phyloP scores from a whole-genome alignment of 1,140 invertebrate species.

The Uloborus diversus region DNA sequence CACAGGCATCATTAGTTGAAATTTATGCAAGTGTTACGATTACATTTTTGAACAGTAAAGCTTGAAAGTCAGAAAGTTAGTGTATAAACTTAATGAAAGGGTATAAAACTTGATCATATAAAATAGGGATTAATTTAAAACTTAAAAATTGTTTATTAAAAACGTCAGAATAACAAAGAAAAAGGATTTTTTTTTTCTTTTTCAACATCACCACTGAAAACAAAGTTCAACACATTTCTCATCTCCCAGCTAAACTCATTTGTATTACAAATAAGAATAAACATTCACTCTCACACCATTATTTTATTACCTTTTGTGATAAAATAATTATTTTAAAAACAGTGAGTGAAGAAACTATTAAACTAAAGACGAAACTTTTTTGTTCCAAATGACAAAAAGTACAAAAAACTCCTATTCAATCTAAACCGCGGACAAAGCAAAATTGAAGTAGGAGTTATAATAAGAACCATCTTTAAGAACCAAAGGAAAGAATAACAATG shows the following conservation, averaged over 20 bases:
- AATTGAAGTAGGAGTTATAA: background rate
- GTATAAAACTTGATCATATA: background rate
- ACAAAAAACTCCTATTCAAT: too few species aligned
- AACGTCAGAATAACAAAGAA: background rate
- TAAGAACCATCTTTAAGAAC: too few species aligned
- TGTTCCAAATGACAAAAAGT: background rate
- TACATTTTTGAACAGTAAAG: too few species aligned
- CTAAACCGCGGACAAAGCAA: too few species aligned
- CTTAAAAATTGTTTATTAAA: background rate
- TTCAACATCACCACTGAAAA: too few species aligned
- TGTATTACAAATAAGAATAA: background rate
- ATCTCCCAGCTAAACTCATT: too few species aligned
- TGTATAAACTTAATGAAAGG: too few species aligned
- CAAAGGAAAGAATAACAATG: too few species aligned
- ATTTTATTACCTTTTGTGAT: slow-evolving; percentile 17
- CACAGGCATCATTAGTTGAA: too few species aligned
- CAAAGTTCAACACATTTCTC: too few species aligned
- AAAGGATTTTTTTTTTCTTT: background rate
- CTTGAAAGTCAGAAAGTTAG: too few species aligned
- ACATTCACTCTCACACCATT: background rate
- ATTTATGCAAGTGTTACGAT: too few species aligned
- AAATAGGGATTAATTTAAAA: background rate
- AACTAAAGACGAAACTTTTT: background rate
- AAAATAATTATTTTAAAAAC: slow-evolving; percentile 23
- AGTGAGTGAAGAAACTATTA: background rate